Conservation (phyloP, 1,140 invertebrate genomes). For the Caenorhabditis inopinata region DNA sequence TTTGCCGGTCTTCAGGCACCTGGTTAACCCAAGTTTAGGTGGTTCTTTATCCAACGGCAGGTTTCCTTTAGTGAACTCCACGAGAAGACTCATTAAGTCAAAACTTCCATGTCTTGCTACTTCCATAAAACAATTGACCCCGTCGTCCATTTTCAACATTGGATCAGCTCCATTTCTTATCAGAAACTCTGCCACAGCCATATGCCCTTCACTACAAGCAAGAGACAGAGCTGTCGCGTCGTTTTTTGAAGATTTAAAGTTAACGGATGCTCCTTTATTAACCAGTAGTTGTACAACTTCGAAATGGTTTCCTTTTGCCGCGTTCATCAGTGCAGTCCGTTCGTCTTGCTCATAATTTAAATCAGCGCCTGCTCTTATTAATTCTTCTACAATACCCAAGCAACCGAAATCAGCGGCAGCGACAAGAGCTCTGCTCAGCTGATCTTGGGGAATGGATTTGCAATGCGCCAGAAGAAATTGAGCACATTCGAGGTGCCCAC, state of each 20-base stretch:
- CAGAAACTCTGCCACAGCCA: conserved; percentile 85
- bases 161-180: conserved; percentile 87
- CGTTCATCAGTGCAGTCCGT: conserved; percentile 70
- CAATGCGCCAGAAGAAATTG: conserved; percentile 7
- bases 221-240: conserved; percentile 70
- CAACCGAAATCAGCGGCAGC: conserved; percentile 79
- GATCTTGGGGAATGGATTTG: background rate
- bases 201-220: conserved; percentile 81
- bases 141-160: conserved; percentile 78
- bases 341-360: conserved; percentile 67
- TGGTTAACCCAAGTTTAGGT: background rate
- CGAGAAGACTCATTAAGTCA: conserved; percentile 84
- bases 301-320: conserved; percentile 68
- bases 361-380: conserved; percentile 31
- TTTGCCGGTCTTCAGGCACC: background rate
- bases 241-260: conserved; percentile 65
- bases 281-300: conserved; percentile 69
- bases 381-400: conserved; percentile 36
- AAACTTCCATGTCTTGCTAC: conserved; percentile 95
- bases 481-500: conserved; percentile 71
- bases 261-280: conserved; percentile 65
- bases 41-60: background rate
- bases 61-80: conserved; percentile 84
- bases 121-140: conserved; percentile 96
- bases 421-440: background rate